These are phyloP conservation scores for Trichoplusia ni DNA, from an alignment of 1,140 invertebrate genomes.

Conservation along the genomic window DNA sequence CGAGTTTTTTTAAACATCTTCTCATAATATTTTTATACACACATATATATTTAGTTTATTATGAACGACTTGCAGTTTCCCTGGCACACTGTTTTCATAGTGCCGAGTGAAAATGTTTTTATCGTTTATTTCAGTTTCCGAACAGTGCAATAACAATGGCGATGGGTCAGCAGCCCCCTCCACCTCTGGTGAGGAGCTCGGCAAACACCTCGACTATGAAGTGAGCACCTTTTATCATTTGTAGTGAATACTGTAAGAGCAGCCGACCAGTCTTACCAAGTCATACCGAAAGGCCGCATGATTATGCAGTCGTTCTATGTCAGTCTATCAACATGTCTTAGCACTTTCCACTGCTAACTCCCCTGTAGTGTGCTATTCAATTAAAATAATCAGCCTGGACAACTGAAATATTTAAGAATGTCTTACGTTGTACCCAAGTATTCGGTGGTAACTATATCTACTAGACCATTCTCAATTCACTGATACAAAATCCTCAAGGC, in stretches of 20 bases:
- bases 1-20: background rate
- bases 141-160: constrained; percentile 80
- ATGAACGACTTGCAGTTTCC: background rate
- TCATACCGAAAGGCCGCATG: background rate
- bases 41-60: constrained; percentile 29
- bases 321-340: no score
- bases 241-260: constrained; percentile 32
- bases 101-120: constrained; percentile 53
- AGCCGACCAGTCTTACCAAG: constrained; percentile 20
- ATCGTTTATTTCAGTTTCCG: constrained; percentile 77
- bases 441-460: no score
- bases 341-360: no score
- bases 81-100: constrained; percentile 10
- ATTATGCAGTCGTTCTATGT: no score
- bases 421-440: no score
- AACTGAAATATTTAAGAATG: no score
- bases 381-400: no score
- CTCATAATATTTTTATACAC: background rate
- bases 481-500: no score
- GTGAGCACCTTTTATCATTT: constrained; percentile 59
- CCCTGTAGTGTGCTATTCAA: no score
- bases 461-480: no score
- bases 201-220: constrained; percentile 75
- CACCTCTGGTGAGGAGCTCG: constrained; percentile 74
- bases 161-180: constrained; percentile 77